A percentile compares a stretch with the other conserved stretches of the same genome.
These are phyloP conservation scores for Vulpes vulpes DNA, from an alignment of 2,113 vertebrate species.

Conservation along the genomic window DNA sequence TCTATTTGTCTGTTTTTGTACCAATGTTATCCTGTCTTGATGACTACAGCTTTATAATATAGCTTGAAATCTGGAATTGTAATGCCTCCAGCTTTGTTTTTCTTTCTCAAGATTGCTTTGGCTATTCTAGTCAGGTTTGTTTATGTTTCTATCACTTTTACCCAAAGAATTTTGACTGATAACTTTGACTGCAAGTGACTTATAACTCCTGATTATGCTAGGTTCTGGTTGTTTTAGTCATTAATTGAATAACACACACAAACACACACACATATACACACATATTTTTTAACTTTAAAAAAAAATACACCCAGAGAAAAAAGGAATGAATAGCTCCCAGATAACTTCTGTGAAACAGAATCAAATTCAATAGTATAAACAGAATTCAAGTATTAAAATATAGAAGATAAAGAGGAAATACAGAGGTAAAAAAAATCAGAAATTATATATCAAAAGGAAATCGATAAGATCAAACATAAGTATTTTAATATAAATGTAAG, in stretches of 20 bases:
- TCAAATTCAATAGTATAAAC: not conserved
- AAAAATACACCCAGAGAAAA: not conserved
- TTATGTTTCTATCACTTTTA: not conserved
- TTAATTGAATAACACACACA: not conserved
- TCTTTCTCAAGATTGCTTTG: not conserved
- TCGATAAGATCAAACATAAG: not conserved
- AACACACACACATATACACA: not conserved
- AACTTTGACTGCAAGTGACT: not conserved
- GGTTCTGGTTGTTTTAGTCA: not conserved
- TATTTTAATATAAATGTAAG: not conserved
- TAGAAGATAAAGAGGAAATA: not conserved
- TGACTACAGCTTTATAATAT: not conserved
- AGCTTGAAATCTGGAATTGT: not conserved
- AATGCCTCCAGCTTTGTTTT: not conserved
- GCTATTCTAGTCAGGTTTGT: not conserved
- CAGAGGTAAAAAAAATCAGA: not conserved
- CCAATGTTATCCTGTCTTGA: not conserved
- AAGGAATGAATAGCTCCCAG: not conserved
- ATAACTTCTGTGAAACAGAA: not conserved
- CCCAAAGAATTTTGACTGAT: not conserved
- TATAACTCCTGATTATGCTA: not conserved
- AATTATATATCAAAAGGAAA: not conserved
- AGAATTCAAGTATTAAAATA: not conserved
- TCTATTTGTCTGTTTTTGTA: not conserved
- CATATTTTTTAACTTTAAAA: conserved; percentile 19